These are phyloP conservation scores for Oryzias celebensis DNA, from an alignment of 2,113 vertebrate genomes.

Conservation along the genomic window DNA sequence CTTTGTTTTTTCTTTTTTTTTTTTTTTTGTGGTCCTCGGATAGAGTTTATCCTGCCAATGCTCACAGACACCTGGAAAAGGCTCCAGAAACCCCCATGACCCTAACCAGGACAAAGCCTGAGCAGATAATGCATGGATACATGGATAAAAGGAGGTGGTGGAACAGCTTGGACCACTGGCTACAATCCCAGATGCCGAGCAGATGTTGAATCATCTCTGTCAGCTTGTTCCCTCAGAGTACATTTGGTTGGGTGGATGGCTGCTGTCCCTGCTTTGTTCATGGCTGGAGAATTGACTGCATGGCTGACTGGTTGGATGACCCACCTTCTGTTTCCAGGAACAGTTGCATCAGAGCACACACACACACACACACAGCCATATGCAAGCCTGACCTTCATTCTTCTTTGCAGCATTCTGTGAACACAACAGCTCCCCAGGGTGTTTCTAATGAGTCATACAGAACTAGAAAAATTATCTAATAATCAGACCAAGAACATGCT, in stretches of 20 bases:
- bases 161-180: conserved; percentile 2
- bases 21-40: too few relatives aligned
- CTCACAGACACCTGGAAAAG: too few relatives aligned
- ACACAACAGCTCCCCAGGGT: conserved; percentile 21
- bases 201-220: conserved; percentile 50
- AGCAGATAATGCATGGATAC: conserved; percentile 1
- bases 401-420: conserved; percentile 19
- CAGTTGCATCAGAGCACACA: conserved; percentile 12
- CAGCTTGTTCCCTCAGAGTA: conserved; percentile 17
- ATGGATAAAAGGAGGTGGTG: conserved; percentile 1
- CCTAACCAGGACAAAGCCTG: too few relatives aligned
- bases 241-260: conserved; percentile 27
- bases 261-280: conserved; percentile 15
- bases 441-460: conserved; percentile 33
- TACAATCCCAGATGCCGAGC: conserved; percentile 13
- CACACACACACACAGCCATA: neutral
- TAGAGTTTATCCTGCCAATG: too few relatives aligned
- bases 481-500: neutral
- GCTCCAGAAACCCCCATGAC: too few relatives aligned
- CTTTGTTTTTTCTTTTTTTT: too few relatives aligned
- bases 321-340: conserved; percentile 54
- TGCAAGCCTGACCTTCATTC: conserved; percentile 28
- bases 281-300: conserved; percentile 34
- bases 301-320: conserved; percentile 36
- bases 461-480: conserved; percentile 5